These are phyloP conservation scores for Chlorodrepanis virens DNA, from an alignment of 2,113 vertebrate species.

Conservation along the genomic window DNA sequence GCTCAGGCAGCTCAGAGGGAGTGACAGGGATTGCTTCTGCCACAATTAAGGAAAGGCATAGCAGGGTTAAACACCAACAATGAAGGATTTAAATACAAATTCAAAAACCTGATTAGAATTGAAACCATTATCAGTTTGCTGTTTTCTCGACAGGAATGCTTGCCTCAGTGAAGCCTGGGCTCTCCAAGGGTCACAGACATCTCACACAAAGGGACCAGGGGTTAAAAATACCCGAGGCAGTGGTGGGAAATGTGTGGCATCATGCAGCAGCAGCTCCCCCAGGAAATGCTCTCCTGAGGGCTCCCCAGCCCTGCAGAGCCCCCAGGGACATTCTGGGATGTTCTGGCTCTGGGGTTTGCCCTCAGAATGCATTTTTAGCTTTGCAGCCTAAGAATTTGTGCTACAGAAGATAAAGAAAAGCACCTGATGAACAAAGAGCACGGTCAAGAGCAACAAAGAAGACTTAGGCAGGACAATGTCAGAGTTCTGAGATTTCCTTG, in stretches of 20 bases:
- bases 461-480: not conserved
- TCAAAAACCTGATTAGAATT: not conserved
- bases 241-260: not conserved
- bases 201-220: not conserved
- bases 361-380: not conserved
- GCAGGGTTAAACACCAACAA: not conserved
- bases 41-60: not conserved
- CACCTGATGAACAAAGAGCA: fast-evolving
- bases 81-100: not conserved
- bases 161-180: not conserved
- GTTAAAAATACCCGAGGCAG: not conserved
- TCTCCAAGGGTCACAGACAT: not conserved
- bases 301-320: not conserved
- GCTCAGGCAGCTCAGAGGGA: not conserved
- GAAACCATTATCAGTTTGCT: not conserved
- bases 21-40: not conserved
- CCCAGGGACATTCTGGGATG: not conserved
- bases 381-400: not conserved
- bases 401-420: not conserved
- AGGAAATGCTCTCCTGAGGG: not conserved
- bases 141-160: not conserved
- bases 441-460: not conserved
- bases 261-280: not conserved
- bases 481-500: not conserved
- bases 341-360: not conserved